Conservation (phyloP, 2,797 vertebrate species). For the Intellagama lesueurii region DNA sequence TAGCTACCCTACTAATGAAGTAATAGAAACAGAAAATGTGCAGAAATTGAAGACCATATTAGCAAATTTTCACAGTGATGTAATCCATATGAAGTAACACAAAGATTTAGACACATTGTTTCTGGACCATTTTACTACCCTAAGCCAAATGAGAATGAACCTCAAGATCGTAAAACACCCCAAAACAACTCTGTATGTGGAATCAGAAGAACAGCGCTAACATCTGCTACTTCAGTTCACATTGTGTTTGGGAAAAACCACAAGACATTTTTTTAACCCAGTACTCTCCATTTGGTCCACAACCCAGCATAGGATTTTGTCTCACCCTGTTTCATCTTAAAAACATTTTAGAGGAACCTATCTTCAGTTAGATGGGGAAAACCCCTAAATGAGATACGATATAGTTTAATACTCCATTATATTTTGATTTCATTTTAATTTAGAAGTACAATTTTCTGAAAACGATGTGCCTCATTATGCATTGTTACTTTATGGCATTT, state of each 20-base stretch:
- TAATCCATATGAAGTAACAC: not conserved
- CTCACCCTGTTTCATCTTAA: too few species aligned
- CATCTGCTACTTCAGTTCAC: not conserved
- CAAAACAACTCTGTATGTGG: not conserved
- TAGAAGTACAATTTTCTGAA: not conserved
- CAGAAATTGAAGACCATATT: not conserved
- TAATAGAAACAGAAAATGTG: not conserved
- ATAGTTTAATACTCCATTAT: not conserved
- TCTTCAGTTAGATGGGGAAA: not conserved
- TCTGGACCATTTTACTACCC: not conserved
- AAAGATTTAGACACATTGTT: not conserved
- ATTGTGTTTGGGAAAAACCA: not conserved
- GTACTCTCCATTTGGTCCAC: not conserved
- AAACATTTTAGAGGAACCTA: not conserved
- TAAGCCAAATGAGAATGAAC: not conserved
- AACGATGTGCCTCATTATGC: not conserved
- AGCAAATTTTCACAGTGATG: not conserved
- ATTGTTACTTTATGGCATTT: not conserved
- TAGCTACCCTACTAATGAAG: not conserved
- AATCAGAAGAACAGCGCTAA: not conserved
- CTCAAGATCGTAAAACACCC: too few species aligned
- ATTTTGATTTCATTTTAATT: not conserved
- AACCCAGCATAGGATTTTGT: not conserved
- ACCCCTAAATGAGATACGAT: not conserved
- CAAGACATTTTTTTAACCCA: not conserved